Percentiles rank a stretch among this genome's conserved stretches.
These are phyloP conservation scores for Odiellus spinosus DNA, from an alignment of 2,888 invertebrate genomes.

Conservation along the genomic window DNA sequence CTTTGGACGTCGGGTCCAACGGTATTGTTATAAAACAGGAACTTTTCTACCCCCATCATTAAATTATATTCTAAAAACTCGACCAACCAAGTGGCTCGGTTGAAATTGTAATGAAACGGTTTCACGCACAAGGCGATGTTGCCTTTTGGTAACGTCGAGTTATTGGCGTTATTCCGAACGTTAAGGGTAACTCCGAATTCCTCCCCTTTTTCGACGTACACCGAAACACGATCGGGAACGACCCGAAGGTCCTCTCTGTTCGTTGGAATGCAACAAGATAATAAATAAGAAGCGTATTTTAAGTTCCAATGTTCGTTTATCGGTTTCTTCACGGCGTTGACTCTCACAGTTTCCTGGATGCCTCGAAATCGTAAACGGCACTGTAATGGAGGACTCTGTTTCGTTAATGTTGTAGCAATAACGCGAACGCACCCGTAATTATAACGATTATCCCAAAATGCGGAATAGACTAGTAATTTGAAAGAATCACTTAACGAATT, in stretches of 20 bases:
- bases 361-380: constrained; percentile 8
- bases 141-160: constrained; percentile 7
- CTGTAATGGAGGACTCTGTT: constrained; percentile 6
- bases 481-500: not conserved
- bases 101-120: constrained; percentile 33
- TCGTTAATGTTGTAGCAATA: constrained; percentile 10
- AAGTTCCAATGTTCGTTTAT: constrained; percentile 17
- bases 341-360: constrained; percentile 3
- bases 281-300: constrained; percentile 10
- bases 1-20: constrained; percentile 28
- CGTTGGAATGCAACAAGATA: constrained; percentile 10
- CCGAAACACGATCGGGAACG: constrained; percentile 5
- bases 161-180: constrained; percentile 10
- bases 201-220: constrained; percentile 4
- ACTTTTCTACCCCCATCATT: constrained; percentile 33
- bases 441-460: constrained; percentile 13
- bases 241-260: not conserved
- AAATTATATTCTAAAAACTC: constrained; percentile 38
- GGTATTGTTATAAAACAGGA: constrained; percentile 35
- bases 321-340: constrained; percentile 5
- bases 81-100: constrained; percentile 32
- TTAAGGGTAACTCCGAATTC: constrained; percentile 5
- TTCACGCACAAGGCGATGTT: constrained; percentile 28
- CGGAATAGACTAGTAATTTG: constrained; percentile 15
- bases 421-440: constrained; percentile 10